Conservation (phyloP, 2,113 vertebrate genomes). For the Callipepla californica region DNA sequence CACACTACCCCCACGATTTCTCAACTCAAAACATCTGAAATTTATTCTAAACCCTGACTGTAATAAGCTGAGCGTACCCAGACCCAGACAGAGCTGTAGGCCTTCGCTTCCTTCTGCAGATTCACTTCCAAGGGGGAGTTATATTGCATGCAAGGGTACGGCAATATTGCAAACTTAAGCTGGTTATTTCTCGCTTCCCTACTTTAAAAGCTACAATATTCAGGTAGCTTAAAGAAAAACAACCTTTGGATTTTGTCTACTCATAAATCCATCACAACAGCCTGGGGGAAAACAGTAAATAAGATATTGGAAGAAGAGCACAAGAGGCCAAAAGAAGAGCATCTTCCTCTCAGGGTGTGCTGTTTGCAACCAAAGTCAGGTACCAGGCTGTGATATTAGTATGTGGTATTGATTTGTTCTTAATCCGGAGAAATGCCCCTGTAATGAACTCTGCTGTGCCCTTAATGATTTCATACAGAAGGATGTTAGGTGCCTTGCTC, state of each 20-base stretch:
- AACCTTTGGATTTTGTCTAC: slow-evolving; percentile 53
- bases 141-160: background rate
- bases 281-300: slow-evolving; percentile 58
- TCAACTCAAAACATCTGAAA: background rate
- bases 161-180: slow-evolving; percentile 20
- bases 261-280: slow-evolving; percentile 59
- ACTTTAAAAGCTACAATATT: slow-evolving; percentile 59
- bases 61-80: background rate
- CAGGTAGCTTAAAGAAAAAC: slow-evolving; percentile 62
- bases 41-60: background rate
- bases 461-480: slow-evolving; percentile 66
- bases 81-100: background rate
- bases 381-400: slow-evolving; percentile 61
- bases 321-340: slow-evolving; percentile 44
- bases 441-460: slow-evolving; percentile 73
- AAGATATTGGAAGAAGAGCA: slow-evolving; percentile 59
- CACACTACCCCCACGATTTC: background rate
- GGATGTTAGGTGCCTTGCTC: slow-evolving; percentile 61
- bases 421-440: slow-evolving; percentile 75
- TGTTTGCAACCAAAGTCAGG: slow-evolving; percentile 49
- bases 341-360: slow-evolving; percentile 24
- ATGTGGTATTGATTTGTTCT: slow-evolving; percentile 70
- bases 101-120: rapidly evolving
- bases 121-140: background rate
- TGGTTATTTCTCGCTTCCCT: slow-evolving; percentile 32